Conservation (phyloP, 2,797 vertebrate species). For the Amazonetta brasiliensis region DNA sequence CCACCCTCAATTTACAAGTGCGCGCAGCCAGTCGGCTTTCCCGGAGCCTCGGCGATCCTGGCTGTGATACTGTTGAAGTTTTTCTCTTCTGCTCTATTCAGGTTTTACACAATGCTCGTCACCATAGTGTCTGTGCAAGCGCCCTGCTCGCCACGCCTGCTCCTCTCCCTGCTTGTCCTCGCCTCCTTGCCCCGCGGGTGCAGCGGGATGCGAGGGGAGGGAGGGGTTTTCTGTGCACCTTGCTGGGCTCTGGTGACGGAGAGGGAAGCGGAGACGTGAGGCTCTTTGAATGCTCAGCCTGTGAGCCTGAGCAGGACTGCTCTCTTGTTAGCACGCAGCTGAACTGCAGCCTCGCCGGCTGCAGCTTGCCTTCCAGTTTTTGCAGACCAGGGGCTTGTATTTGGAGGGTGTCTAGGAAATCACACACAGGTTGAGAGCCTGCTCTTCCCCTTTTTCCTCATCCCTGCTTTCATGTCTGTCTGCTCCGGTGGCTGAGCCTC, state of each 20-base stretch:
- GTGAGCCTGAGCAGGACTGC: not conserved
- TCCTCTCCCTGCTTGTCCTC: not conserved
- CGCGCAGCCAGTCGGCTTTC: not conserved
- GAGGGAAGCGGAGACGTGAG: rapidly evolving
- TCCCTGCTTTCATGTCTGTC: not conserved
- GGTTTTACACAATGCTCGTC: conserved; percentile 40
- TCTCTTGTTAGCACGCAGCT: not conserved
- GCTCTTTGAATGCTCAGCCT: not conserved
- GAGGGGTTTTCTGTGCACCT: not conserved
- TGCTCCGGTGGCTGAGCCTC: not conserved
- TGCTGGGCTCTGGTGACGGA: not conserved
- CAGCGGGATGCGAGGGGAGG: not conserved
- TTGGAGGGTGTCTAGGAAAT: not conserved
- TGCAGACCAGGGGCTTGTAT: rapidly evolving
- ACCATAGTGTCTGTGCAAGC: conserved; percentile 36
- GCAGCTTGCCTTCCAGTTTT: not conserved
- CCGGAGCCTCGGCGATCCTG: not conserved
- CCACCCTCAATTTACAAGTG: conserved; percentile 40
- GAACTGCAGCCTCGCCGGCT: not conserved
- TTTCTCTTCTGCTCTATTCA: conserved; percentile 4
- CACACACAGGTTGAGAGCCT: rapidly evolving
- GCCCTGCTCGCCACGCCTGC: conserved; percentile 32
- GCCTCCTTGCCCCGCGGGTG: rapidly evolving
- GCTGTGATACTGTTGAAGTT: conserved; percentile 33
- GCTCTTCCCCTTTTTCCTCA: not conserved